Evolutionary conservation across 2,113 vertebrate genomes (phyloP), one percentile per base, ranked within the genome.

Genomic region (Alces alces): DNA sequence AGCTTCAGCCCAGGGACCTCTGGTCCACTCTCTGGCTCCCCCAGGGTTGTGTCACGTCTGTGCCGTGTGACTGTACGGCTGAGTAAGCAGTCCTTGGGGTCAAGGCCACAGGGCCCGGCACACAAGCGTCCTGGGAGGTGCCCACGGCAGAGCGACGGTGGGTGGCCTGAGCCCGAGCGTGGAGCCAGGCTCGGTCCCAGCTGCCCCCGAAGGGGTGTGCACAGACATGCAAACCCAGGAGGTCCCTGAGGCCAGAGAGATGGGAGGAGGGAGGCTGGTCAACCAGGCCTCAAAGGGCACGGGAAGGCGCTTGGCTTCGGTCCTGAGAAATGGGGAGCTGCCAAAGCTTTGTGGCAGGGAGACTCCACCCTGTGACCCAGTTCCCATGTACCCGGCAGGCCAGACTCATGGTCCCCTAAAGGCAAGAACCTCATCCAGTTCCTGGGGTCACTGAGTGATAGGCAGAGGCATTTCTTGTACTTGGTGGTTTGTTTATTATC

Each of bases 111-210:
- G 78, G 83, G 33, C 45, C 33, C 13, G 15, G 28, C 47, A 55
- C 28, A 3, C 11, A 30, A 25, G 6, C 25, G 57, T 6, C 45
- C 70, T 9, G 10, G 66, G 4, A 43, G 76, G 33, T 9, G 13
- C 13, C 15, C 39, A 45, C 6, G 17, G 39, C 5, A 17, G 64
- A 61, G 60, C 23, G 79, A 89, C 0, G 8, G 17, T 23, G 17
- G 58, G 23, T 2, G 45, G 5, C 73, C 13, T 30, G 36, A 60
- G 36, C 30, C 21, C 1, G 3, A 0, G 1, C 4, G 17, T 3
- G 11, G 23, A 80, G 54, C 54, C 57, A 36, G 79, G n/a, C 23
- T 61, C 28, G 57, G 47, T 55, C 6, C 11, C 43, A n/a, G 30
- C 52, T 70, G 52, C 39, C 36, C 45, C 13, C 10, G 21, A 19